Conservation (phyloP, 2,797 vertebrate species). For the Enteromius paludinosus region DNA sequence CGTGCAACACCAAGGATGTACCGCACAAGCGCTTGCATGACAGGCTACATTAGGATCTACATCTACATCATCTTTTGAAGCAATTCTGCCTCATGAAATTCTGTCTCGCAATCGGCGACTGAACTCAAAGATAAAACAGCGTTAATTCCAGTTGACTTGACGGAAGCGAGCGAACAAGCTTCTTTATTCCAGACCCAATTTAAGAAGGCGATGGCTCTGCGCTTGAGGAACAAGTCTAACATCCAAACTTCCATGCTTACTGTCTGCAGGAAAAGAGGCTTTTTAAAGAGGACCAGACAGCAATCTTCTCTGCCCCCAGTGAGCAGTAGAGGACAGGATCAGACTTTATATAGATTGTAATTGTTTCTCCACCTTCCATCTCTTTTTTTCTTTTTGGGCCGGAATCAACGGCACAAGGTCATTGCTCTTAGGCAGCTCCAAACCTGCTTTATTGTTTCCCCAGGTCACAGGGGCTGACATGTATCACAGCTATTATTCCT, state of each 20-base stretch:
- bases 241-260: slow-evolving; percentile 9
- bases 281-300: slow-evolving; percentile 69
- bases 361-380: slow-evolving; percentile 78
- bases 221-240: slow-evolving; percentile 28
- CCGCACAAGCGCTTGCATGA: neutral
- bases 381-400: slow-evolving; percentile 68
- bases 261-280: slow-evolving; percentile 58
- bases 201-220: neutral
- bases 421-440: slow-evolving; percentile 78
- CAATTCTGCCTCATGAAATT: slow-evolving; percentile 16
- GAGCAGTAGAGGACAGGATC: slow-evolving; percentile 75
- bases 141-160: slow-evolving; percentile 17
- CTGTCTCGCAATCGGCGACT: neutral
- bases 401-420: slow-evolving; percentile 78
- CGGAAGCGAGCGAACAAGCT: neutral
- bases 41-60: slow-evolving; percentile 22
- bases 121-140: slow-evolving; percentile 15
- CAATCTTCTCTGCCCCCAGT: slow-evolving; percentile 71
- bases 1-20: neutral
- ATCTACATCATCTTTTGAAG: slow-evolving; percentile 16
- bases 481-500: slow-evolving; percentile 83
- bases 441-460: slow-evolving; percentile 79
- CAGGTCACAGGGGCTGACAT: slow-evolving; percentile 79
- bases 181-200: slow-evolving; percentile 3
- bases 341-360: slow-evolving; percentile 81